Evolutionary conservation across 92 coral and sea anemone species (phyloP).

Genomic region (Epizoanthus rinbou): DNA sequence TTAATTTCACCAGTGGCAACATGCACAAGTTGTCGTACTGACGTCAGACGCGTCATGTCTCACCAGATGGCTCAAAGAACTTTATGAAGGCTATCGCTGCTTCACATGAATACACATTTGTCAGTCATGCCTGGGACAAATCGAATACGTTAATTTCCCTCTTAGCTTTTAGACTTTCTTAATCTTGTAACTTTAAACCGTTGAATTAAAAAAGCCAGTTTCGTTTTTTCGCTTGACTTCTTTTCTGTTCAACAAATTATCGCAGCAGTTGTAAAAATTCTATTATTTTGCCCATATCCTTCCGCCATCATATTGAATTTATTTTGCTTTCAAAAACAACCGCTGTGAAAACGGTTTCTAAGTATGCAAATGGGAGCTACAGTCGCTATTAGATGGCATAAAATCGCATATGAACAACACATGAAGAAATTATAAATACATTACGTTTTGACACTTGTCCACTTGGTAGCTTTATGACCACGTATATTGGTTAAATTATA

Average conservation of each 20-base stretch:
- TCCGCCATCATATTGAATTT: constrained; percentile 25
- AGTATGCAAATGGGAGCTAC: not conserved
- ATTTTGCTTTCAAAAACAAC: constrained; percentile 22
- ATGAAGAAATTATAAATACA: constrained; percentile 2
- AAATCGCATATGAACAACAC: not conserved
- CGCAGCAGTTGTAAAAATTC: constrained; percentile 30
- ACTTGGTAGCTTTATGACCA: not conserved
- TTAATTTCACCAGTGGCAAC: constrained; percentile 24
- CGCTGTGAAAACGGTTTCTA: not conserved
- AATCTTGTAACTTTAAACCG: not conserved
- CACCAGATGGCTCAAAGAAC: constrained; percentile 18
- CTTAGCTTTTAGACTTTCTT: not conserved
- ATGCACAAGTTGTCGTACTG: constrained; percentile 4
- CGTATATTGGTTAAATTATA: not conserved
- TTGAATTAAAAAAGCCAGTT: not conserved
- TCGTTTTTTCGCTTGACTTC: not conserved
- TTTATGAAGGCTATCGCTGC: not conserved
- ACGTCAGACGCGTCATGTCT: constrained; percentile 12
- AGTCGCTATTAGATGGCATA: not conserved
- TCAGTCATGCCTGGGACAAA: constrained; percentile 1
- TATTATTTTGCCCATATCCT: constrained; percentile 13
- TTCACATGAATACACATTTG: not conserved
- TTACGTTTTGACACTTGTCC: not conserved
- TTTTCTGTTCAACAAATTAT: constrained; percentile 9
- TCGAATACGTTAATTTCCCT: not conserved